phyloP scores from a whole-genome alignment of 1,140 invertebrate genomes.

The Drosophila willistoni region DNA sequence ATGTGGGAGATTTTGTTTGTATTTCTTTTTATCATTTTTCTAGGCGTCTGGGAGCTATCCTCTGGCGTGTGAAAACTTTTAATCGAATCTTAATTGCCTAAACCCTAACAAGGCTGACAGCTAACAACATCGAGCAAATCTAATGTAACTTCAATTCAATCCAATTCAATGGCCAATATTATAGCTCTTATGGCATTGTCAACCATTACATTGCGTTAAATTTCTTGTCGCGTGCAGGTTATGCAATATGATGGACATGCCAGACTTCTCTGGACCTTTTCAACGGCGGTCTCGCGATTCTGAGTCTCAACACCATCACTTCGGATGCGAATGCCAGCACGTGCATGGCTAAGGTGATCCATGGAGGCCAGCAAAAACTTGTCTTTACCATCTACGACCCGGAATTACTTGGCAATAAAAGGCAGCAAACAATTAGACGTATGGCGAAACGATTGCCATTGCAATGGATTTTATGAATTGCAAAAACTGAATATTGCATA shows the following conservation, averaged over 20 bases:
- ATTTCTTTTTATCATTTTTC: neutral
- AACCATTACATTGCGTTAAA: conserved; percentile 52
- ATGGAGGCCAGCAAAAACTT: conserved; percentile 59
- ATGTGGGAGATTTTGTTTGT: conserved; percentile 59
- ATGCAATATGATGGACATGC: conserved; percentile 58
- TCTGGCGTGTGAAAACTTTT: conserved; percentile 71
- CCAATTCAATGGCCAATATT: conserved; percentile 26
- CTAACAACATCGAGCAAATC: conserved; percentile 36
- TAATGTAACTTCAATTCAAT: conserved; percentile 16
- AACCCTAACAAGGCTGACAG: conserved; percentile 61
- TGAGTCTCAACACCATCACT: neutral
- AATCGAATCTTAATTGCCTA: conserved; percentile 73
- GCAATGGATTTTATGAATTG: conserved; percentile 51
- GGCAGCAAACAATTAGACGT: conserved; percentile 73
- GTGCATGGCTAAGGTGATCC: conserved; percentile 58
- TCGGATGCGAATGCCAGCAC: conserved; percentile 63
- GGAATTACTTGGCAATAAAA: conserved; percentile 70
- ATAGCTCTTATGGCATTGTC: conserved; percentile 31
- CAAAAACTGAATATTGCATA: conserved; percentile 38
- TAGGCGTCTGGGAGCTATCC: conserved; percentile 7
- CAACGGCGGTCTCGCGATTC: neutral
- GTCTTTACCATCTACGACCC: conserved; percentile 55
- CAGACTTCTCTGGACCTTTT: conserved; percentile 23
- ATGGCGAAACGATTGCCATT: conserved; percentile 52
- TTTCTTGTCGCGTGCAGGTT: conserved; percentile 74